Evolutionary conservation across 2,797 vertebrate species (phyloP).

Genomic region (Loris lydekkerianus): DNA sequence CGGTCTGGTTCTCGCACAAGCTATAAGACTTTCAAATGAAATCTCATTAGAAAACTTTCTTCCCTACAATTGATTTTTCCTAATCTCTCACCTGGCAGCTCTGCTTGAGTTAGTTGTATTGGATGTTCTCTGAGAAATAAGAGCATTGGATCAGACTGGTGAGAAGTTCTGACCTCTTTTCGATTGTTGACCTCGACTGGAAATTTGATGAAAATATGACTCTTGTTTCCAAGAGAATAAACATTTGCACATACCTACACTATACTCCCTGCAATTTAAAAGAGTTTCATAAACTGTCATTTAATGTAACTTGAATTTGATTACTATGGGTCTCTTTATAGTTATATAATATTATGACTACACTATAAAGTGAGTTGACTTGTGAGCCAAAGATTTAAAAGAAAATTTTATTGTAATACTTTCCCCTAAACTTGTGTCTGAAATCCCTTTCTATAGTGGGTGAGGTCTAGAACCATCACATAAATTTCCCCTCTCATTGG

Average conservation of each 20-base stretch:
- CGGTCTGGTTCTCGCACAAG: background rate
- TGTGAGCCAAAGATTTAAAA: background rate
- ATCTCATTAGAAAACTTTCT: conserved; percentile 44
- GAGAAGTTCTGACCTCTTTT: conserved; percentile 30
- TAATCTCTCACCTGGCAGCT: conserved; percentile 40
- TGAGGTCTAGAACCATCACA: background rate
- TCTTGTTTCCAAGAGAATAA: conserved; percentile 52
- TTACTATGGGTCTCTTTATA: background rate
- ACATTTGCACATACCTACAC: background rate
- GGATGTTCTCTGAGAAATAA: conserved; percentile 50
- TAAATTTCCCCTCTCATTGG: background rate
- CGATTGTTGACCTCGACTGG: conserved; percentile 38
- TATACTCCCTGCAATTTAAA: conserved; percentile 56
- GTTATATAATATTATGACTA: background rate
- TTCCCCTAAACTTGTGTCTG: background rate
- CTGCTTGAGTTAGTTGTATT: background rate
- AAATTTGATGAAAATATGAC: conserved; percentile 67
- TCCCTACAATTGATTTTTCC: conserved; percentile 16
- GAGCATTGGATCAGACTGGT: conserved; percentile 42
- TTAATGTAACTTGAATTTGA: conserved; percentile 60
- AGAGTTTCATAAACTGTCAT: background rate
- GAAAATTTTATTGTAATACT: background rate
- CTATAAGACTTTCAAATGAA: conserved; percentile 45
- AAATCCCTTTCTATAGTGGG: conserved; percentile 3
- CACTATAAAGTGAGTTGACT: background rate